Percentiles rank a stretch among this genome's conserved stretches.
Evolutionary conservation across 2,888 invertebrate genomes (phyloP).

Genomic region (Lasioglossum zephyrum): DNA sequence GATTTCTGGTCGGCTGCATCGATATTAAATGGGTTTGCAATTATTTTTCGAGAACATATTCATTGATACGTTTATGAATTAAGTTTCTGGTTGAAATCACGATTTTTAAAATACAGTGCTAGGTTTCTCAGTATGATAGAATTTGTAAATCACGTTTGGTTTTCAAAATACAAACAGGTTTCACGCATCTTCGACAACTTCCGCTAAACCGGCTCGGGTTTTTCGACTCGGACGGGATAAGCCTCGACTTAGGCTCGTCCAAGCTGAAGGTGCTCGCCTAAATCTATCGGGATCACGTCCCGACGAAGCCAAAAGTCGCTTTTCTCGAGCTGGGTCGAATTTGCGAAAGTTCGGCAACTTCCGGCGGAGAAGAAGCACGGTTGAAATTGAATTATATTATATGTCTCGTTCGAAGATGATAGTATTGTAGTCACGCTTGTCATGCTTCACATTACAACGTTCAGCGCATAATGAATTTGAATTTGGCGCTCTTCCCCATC

Average conservation of each 20-base stretch:
- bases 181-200: background rate
- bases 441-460: no score
- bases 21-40: background rate
- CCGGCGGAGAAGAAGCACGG: conserved; percentile 21
- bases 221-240: background rate
- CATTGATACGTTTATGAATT: background rate
- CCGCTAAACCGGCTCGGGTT: background rate
- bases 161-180: background rate
- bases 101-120: background rate
- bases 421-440: no score
- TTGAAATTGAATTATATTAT: conserved; percentile 54
- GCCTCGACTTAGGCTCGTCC: background rate
- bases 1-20: background rate
- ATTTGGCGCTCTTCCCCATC: no score
- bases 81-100: background rate
- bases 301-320: background rate
- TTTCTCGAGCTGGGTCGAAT: conserved; percentile 8
- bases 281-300: conserved; percentile 12
- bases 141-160: background rate
- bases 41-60: background rate
- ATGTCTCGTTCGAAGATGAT: no score
- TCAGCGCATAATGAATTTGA: no score
- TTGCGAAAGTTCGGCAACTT: conserved; percentile 24
- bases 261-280: background rate
- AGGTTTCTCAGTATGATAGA: background rate